Conservation (phyloP, 2,888 invertebrate genomes). For the Lasioglossum malachurum region DNA sequence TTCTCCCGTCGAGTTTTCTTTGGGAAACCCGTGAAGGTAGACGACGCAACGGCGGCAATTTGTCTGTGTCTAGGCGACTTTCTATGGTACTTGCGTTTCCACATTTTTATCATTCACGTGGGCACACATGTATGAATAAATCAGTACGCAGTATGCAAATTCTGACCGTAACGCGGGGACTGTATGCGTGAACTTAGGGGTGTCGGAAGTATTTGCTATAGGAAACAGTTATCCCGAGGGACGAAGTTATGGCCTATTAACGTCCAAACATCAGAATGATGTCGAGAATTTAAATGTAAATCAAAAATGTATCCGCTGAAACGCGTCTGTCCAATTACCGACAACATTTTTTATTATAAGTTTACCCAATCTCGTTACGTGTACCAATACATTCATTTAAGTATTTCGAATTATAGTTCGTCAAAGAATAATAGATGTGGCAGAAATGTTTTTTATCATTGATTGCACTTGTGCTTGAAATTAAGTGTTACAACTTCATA, state of each 20-base stretch:
- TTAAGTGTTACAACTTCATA: no score
- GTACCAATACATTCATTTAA: background rate
- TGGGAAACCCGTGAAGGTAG: background rate
- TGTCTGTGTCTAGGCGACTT: background rate
- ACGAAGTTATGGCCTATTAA: background rate
- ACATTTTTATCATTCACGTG: background rate
- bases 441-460: no score
- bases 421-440: background rate
- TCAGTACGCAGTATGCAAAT: background rate
- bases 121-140: conserved; percentile 2
- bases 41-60: background rate
- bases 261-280: background rate
- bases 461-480: no score
- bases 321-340: background rate
- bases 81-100: conserved; percentile 12
- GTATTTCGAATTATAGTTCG: background rate
- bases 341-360: background rate
- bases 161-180: background rate
- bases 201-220: background rate
- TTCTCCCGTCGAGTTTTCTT: background rate
- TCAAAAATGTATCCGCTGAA: background rate
- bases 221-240: background rate
- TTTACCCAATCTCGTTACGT: background rate
- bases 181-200: background rate
- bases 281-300: background rate